These are phyloP conservation scores for Corbicula japonica DNA, from an alignment of 2,888 invertebrate species.

Conservation along the genomic window DNA sequence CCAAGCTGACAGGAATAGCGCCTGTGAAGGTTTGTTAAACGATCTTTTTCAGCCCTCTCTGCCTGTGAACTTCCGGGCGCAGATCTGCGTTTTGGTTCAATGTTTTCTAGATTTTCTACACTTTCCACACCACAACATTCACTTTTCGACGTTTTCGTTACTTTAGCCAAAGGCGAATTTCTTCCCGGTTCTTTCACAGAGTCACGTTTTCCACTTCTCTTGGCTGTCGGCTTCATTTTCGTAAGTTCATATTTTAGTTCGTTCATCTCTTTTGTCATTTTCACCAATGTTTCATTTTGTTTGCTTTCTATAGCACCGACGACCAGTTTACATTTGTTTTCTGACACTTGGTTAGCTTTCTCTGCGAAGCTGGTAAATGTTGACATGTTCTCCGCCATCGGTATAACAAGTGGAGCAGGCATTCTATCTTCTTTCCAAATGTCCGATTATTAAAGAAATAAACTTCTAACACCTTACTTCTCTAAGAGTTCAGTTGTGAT, in stretches of 20 bases:
- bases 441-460: no score
- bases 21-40: conserved; percentile 54
- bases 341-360: conserved; percentile 54
- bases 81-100: conserved; percentile 35
- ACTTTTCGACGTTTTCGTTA: conserved; percentile 32
- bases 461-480: no score
- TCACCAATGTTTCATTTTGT: conserved; percentile 41
- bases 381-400: conserved; percentile 50
- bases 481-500: no score
- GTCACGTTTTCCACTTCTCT: conserved; percentile 34
- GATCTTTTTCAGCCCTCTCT: conserved; percentile 41
- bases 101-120: conserved; percentile 34
- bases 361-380: conserved; percentile 56
- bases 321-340: conserved; percentile 52
- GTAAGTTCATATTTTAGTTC: conserved; percentile 53
- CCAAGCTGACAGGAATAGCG: conserved; percentile 47
- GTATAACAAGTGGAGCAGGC: conserved; percentile 58
- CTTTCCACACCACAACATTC: conserved; percentile 21
- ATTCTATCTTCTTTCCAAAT: no score
- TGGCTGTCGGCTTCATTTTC: conserved; percentile 40
- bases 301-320: conserved; percentile 42
- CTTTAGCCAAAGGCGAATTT: conserved; percentile 54
- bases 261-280: conserved; percentile 61
- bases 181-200: conserved; percentile 50
- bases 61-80: conserved; percentile 37